phyloP scores from a whole-genome alignment of 2,888 invertebrate genomes.

The Conomelus anceps region DNA sequence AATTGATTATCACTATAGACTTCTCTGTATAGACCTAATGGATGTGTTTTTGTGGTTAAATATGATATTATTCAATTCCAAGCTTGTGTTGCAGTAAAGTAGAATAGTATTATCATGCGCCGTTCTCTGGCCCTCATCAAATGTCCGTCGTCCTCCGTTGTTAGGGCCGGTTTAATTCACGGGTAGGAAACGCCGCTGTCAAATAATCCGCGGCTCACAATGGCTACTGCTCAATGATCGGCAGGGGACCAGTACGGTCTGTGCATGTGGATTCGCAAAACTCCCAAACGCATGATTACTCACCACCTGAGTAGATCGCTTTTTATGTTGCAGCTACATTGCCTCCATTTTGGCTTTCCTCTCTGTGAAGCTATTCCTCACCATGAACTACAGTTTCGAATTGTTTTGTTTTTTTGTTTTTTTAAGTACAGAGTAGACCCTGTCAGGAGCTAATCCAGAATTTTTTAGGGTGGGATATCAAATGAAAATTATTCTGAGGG shows the following conservation, averaged over 20 bases:
- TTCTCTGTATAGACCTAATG: too few species aligned
- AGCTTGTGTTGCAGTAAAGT: background rate
- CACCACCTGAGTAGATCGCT: background rate
- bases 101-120: background rate
- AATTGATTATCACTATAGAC: too few species aligned
- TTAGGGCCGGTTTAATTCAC: background rate
- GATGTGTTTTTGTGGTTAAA: too few species aligned
- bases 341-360: background rate
- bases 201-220: background rate
- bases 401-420: too few species aligned
- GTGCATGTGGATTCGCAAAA: too few species aligned
- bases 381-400: too few species aligned
- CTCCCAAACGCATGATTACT: background rate
- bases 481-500: too few species aligned
- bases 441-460: too few species aligned
- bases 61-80: background rate
- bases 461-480: too few species aligned
- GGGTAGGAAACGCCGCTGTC: background rate
- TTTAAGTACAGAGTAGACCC: too few species aligned
- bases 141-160: too few species aligned
- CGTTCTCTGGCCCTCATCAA: background rate
- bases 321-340: background rate
- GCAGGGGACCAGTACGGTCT: background rate
- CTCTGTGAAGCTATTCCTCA: background rate
- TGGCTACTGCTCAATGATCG: background rate